These are phyloP conservation scores for Propithecus deckenii DNA, from an alignment of 2,797 vertebrate genomes.

Conservation along the genomic window DNA sequence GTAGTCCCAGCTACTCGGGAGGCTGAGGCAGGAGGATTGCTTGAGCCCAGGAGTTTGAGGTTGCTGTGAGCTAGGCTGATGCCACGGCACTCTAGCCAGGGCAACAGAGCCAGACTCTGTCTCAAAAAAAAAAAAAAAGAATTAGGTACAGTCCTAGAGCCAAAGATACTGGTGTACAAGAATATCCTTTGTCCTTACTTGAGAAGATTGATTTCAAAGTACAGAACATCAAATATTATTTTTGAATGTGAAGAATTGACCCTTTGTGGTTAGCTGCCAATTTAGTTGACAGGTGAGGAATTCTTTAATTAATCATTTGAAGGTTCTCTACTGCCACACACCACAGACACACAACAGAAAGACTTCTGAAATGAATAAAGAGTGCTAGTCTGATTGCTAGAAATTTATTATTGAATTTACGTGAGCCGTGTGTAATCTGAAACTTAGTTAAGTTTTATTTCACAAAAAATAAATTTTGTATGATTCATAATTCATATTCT, in stretches of 20 bases:
- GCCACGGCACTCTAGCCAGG: too few relatives aligned
- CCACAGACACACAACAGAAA: background rate
- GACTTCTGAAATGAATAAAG: constrained; percentile 9
- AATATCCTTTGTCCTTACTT: background rate
- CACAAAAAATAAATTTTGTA: background rate
- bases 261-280: background rate
- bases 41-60: too few relatives aligned
- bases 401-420: background rate
- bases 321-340: background rate
- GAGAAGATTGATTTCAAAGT: background rate
- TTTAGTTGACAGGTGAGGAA: background rate
- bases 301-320: background rate
- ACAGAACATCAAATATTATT: background rate
- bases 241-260: constrained; percentile 20
- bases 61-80: too few relatives aligned
- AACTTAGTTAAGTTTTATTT: constrained; percentile 27
- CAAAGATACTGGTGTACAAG: background rate
- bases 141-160: background rate
- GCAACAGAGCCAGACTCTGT: too few relatives aligned
- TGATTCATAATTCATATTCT: background rate
- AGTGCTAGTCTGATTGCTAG: background rate
- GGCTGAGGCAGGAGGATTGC: too few relatives aligned
- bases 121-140: too few relatives aligned
- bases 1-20: too few relatives aligned
- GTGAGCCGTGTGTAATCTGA: background rate